Conservation (phyloP, 2,113 vertebrate genomes). For the Illadopsis cleaveri region DNA sequence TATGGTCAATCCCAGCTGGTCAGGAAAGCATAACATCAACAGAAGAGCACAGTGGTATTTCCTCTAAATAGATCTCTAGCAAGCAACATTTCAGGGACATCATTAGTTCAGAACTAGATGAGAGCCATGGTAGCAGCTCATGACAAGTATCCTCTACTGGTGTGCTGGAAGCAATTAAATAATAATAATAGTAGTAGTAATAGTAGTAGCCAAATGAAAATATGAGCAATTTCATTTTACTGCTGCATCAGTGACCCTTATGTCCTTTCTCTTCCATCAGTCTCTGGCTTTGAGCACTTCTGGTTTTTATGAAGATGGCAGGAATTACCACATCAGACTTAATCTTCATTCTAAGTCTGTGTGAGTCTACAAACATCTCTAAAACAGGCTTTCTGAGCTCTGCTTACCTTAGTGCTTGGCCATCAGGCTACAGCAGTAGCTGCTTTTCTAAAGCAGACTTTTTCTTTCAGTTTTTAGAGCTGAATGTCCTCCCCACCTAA, state of each 20-base stretch:
- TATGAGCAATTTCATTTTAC: background rate
- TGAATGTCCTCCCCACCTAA: background rate
- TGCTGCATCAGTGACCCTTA: background rate
- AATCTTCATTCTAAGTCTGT: background rate
- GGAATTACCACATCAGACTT: background rate
- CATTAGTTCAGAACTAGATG: background rate
- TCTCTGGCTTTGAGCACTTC: background rate
- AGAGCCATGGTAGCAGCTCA: background rate
- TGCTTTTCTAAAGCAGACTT: background rate
- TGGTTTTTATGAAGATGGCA: background rate
- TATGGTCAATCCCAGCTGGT: background rate
- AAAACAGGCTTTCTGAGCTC: background rate
- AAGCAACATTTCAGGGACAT: background rate
- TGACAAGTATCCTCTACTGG: background rate
- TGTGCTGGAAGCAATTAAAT: background rate
- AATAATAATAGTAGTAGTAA: background rate
- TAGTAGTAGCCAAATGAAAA: background rate
- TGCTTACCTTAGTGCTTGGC: background rate
- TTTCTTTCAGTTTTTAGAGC: background rate
- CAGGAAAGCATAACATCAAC: background rate
- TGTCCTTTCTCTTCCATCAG: background rate
- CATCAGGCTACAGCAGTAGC: background rate
- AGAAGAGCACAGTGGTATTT: background rate
- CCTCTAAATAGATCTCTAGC: background rate
- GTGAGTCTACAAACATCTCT: background rate